Base-by-base conservation (phyloP, 2,113 vertebrate genomes). In the Xyliphius kryptos region DNA sequence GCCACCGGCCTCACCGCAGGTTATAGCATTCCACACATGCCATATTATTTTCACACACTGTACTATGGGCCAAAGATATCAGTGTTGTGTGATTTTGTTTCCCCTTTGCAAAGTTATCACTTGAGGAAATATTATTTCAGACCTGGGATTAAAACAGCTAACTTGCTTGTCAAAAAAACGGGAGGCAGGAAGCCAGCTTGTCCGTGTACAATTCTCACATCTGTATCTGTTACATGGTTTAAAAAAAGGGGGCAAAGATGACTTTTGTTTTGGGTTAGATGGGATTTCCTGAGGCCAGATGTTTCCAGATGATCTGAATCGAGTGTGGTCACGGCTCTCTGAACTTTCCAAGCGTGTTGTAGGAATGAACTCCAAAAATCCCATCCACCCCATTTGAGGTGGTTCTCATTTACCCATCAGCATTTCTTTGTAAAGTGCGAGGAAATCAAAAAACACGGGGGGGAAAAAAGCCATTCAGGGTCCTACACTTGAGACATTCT, bases 231-330 rank as follows among this genome's bases (percentile, higher is more conserved):
- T 68, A 72, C 66, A 69, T 12, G 10, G 48, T 43, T 9, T n/a
- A n/a, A 60, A 49, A 14, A 43, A 59, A 1, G 9, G 21, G 47
- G 66, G 55, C 36, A 51, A 3, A 5, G 58, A 6, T 9, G 48
- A 21, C 21, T 55, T 22, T 53, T 63, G 38, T 43, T 49, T 19
- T 48, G 44, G 14, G 36, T 47, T 51, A 44, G 26, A 21, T 52
- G 66, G 46, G 56, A 69, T 76, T 76, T 77, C 76, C 63, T 78
- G 47, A 46, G 37, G 26, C 76, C 80, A 83, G 81, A 83, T 80
- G 76, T 82, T 76, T 76, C 75, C 76, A 71, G 63, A 43, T 76
- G 80, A 83, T 82, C 69, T 68, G 46, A 64, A 78, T 79, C 81
- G 63, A 61, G 61, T 66, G 61, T 60, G 8, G 41, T 67, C 19